Base-by-base conservation (phyloP, 2,888 invertebrate genomes). In the Cryptus viduatorius region DNA sequence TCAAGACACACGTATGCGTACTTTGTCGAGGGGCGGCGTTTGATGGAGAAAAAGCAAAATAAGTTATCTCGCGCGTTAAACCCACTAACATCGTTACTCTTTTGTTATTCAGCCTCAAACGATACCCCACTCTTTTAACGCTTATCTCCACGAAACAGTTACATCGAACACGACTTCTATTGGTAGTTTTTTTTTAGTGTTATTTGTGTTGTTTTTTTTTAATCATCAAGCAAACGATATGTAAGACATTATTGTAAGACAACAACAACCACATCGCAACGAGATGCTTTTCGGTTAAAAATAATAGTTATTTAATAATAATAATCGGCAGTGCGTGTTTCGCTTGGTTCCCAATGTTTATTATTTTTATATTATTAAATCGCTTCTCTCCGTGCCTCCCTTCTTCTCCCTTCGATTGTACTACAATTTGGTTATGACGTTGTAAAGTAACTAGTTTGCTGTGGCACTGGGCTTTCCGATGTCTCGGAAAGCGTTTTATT, bases 401-500 rank as follows among this genome's bases (percentile, higher is more conserved):
- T n/a, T 59, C n/a, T n/a, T 59, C 59, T 59, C 59, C 83, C 68
- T 88, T 91, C 90, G 84, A 87, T 92, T 92, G 92, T 92, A 92
- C 92, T 92, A 92, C 86, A 90, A 92, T 92, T 92, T 92, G 92
- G 92, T 92, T 91, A 90, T 90, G 89, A 90, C 88, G 88, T 87
- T 90, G 87, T 88, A 83, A 87, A 88, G 88, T 89, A 91, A 90
- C 90, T 91, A 90, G 84, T 88, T 88, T 86, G 82, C 76, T 86
- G 83, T 89, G 90, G 90, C 91, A 90, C 88, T 90, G 88, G 87
- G 85, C 89, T 88, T 82, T 84, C 72, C 48, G 59, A 4, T 42
- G 16, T 24, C 46, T 64, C 61, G 46, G 69, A 56, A 31, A 44
- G 16, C 24, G 8, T 37, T 42, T 8, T 48, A 46, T 16, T 75